A percentile compares a stretch with the other conserved stretches of the same genome.
These are phyloP conservation scores for Meles meles DNA, from an alignment of 2,113 vertebrate species.

Conservation along the genomic window DNA sequence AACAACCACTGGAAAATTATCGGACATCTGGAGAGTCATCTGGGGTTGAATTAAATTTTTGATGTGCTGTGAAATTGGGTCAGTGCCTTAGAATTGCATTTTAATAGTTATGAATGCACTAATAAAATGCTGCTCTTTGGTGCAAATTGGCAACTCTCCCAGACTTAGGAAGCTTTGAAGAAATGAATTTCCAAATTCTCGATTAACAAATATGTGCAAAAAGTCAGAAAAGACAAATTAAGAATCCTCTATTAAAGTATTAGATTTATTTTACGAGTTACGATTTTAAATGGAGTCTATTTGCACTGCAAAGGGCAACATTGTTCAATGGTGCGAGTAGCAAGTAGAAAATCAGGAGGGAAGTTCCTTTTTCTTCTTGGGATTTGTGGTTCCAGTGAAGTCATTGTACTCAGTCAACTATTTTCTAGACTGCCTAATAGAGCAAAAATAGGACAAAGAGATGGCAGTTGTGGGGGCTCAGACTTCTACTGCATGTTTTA, in stretches of 20 bases:
- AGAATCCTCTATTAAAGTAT: neutral
- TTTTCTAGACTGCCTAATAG: slow-evolving; percentile 5
- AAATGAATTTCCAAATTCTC: slow-evolving; percentile 52
- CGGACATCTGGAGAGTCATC: slow-evolving; percentile 38
- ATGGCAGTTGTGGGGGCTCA: neutral
- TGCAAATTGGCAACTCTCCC: slow-evolving; percentile 10
- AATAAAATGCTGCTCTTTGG: slow-evolving; percentile 51
- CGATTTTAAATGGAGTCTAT: neutral
- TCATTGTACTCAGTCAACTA: neutral
- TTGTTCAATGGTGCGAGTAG: neutral
- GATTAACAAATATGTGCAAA: slow-evolving; percentile 30
- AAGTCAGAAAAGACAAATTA: slow-evolving; percentile 47
- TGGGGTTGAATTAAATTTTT: slow-evolving; percentile 58
- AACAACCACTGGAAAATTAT: slow-evolving; percentile 59
- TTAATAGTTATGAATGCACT: slow-evolving; percentile 59
- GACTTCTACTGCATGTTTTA: neutral
- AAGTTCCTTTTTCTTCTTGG: neutral
- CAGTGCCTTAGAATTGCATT: slow-evolving; percentile 70
- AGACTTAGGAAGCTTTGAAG: neutral
- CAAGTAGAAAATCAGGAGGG: neutral
- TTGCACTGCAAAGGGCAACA: neutral
- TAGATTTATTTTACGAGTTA: slow-evolving; percentile 1
- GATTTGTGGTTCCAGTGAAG: neutral
- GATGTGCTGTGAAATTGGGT: slow-evolving; percentile 76
- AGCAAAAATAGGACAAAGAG: slow-evolving; percentile 1